Evolutionary conservation across 2,888 invertebrate species (phyloP).

Genomic region (Selenia dentaria): DNA sequence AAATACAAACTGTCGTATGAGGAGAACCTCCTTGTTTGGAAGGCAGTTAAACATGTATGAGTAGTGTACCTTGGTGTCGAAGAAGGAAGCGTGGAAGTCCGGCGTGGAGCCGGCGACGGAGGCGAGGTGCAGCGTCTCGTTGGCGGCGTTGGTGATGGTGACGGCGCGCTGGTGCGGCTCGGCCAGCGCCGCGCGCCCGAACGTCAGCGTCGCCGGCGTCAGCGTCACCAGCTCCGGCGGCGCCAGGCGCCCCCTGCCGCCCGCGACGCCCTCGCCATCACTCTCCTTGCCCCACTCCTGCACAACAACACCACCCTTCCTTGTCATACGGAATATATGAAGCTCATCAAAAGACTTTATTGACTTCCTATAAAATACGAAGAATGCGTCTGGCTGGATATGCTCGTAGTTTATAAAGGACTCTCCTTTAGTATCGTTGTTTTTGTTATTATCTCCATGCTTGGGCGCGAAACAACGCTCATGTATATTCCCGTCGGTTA

Average conservation of each 20-base stretch:
- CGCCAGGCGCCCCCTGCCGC: constrained; percentile 32
- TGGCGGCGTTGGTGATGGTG: constrained; percentile 94
- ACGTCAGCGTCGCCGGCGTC: constrained; percentile 76
- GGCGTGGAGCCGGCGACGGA: constrained; percentile 97
- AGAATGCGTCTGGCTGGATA: no score
- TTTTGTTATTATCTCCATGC: no score
- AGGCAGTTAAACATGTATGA: no score
- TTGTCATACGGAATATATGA: no score
- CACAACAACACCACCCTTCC: neutral
- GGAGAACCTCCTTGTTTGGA: no score
- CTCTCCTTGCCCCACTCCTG: constrained; percentile 65
- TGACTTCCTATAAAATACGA: no score
- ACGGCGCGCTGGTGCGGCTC: constrained; percentile 94
- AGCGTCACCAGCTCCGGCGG: constrained; percentile 61
- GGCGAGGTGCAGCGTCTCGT: constrained; percentile 95
- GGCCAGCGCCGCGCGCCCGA: constrained; percentile 90
- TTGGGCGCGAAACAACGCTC: no score
- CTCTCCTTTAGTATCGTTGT: no score
- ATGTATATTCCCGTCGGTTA: no score
- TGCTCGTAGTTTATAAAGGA: no score
- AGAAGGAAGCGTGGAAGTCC: constrained; percentile 98
- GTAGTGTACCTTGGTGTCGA: constrained; percentile 92
- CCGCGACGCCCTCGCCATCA: constrained; percentile 25
- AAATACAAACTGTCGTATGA: no score
- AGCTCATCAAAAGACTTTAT: no score